Evolutionary conservation across 2,797 vertebrate genomes (phyloP), one percentile per base, ranked within the genome.

Genomic region (Xenopus petersii): DNA sequence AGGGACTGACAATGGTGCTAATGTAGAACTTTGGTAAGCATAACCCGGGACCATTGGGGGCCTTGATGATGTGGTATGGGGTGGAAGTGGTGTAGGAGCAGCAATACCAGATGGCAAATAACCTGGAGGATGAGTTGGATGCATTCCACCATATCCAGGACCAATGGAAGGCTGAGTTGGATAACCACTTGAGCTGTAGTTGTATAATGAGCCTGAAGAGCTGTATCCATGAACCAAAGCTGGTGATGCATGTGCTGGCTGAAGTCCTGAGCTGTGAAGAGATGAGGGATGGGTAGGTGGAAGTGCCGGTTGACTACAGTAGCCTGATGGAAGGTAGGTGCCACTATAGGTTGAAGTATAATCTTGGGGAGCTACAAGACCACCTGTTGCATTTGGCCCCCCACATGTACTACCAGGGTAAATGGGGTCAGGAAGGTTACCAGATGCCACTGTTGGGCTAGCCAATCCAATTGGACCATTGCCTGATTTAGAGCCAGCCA

Each of bases 301-400:
- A 84, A 96, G 93, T 81, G 94, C 89, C 46, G 94, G 85, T 84
- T 97, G 96, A 51, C 93, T 82, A 83, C 95, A 98, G 89, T 98
- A 98, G 51, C 94, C 88, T 0, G 96, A 93, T 26, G 95, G 91
- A 81, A 98, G 88, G 83, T 98, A 98, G 80, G 95, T 91, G 78
- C 93, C 92, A 0, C 93, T 94, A 21, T 98, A 99, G 72, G 89
- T 91, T 0, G 95, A 88, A 47, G 93, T 86, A 76, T 96, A 98
- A 81, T 97, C 96, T 80, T 94, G 93, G 87, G 94, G 82, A 0
- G 88, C 82, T 13, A 81, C 87, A 0, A 88, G 83, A 1, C 84
- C 83, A 0, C 76, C 66, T 0, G 84, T 71, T 26, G 82, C n/a
- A 0, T 85, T 33, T 0, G 89, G 80, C 0, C 81, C 87, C 1